phyloP scores from a whole-genome alignment of 2,113 vertebrate species.

The Pyrgilauda ruficollis region DNA sequence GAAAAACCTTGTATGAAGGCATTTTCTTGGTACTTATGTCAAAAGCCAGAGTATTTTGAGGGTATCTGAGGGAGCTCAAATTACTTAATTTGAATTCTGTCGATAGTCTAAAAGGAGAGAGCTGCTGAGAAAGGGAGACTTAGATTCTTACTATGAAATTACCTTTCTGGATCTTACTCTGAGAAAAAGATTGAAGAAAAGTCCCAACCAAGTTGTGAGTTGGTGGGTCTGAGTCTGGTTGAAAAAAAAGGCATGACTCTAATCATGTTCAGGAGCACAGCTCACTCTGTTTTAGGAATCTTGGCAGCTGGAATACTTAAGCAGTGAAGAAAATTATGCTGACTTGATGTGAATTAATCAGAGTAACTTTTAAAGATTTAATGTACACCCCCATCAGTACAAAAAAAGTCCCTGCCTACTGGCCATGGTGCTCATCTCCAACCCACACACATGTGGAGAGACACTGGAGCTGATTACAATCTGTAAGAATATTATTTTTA shows the following conservation, averaged over 20 bases:
- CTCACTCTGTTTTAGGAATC: not conserved
- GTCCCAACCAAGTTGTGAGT: not conserved
- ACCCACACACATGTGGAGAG: slow-evolving; percentile 7
- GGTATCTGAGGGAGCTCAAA: not conserved
- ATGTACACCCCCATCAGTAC: slow-evolving; percentile 34
- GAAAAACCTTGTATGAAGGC: not conserved
- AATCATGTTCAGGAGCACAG: not conserved
- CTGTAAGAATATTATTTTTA: slow-evolving; percentile 55
- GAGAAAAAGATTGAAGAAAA: not conserved
- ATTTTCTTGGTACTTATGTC: not conserved
- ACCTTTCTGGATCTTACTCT: not conserved
- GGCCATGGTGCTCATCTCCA: slow-evolving; percentile 26
- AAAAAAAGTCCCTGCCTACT: slow-evolving; percentile 43
- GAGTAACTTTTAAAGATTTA: slow-evolving; percentile 40
- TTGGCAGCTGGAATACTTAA: slow-evolving; percentile 24
- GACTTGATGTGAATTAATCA: slow-evolving; percentile 42
- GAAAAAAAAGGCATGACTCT: not conserved
- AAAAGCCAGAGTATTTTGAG: not conserved
- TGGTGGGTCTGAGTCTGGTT: not conserved
- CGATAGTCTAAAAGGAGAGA: not conserved
- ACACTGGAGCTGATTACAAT: slow-evolving; percentile 36
- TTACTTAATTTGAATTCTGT: not conserved
- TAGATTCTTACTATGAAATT: not conserved
- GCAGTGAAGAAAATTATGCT: slow-evolving; percentile 8
- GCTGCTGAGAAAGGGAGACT: not conserved